These are phyloP conservation scores for Leucopsar rothschildi DNA, from an alignment of 2,113 vertebrate genomes.

Conservation along the genomic window DNA sequence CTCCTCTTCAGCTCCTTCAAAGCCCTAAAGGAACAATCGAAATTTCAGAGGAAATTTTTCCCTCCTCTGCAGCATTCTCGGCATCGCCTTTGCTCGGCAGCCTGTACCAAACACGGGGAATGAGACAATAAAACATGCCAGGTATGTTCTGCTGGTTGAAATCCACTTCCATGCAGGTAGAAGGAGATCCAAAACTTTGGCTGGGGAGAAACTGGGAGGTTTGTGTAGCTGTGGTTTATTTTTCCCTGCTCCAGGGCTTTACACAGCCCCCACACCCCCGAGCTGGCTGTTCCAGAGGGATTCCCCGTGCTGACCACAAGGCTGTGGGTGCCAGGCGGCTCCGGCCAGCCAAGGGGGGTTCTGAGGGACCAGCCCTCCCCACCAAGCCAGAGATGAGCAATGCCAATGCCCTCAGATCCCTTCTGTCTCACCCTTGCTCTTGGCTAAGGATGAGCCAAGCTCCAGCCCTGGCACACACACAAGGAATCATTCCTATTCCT, in stretches of 20 bases:
- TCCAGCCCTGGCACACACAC: background rate
- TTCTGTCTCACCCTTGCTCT: background rate
- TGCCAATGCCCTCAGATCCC: background rate
- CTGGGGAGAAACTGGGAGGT: fast-evolving
- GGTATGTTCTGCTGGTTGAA: background rate
- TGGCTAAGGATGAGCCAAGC: background rate
- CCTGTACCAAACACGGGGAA: background rate
- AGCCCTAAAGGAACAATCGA: background rate
- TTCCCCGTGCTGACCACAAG: background rate
- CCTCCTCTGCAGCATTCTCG: background rate
- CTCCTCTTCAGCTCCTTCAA: background rate
- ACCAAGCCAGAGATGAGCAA: background rate
- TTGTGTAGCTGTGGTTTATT: background rate
- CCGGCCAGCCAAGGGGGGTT: fast-evolving
- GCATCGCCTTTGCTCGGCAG: background rate
- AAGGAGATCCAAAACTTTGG: background rate
- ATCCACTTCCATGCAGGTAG: background rate
- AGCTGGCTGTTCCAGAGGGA: fast-evolving
- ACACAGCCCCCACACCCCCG: too few species aligned
- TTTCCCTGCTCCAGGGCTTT: background rate
- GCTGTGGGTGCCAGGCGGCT: background rate
- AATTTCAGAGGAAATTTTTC: background rate
- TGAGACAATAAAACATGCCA: background rate
- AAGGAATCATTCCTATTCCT: fast-evolving
- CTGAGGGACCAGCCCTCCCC: background rate